These are phyloP conservation scores for Drosophila birchii DNA, from an alignment of 2,888 invertebrate genomes.

Conservation along the genomic window DNA sequence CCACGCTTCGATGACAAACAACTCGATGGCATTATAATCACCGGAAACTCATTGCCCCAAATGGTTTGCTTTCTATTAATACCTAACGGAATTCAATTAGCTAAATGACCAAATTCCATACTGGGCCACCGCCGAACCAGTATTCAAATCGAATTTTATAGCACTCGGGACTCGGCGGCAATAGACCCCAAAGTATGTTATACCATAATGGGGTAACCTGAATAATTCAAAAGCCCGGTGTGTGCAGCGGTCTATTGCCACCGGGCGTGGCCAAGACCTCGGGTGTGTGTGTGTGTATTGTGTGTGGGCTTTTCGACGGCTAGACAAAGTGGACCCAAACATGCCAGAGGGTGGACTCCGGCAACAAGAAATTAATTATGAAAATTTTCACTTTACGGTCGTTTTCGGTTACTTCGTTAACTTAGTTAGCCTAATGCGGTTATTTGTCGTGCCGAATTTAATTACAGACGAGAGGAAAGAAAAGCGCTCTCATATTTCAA, in stretches of 20 bases:
- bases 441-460: constrained; percentile 72
- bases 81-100: constrained; percentile 69
- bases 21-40: constrained; percentile 1
- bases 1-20: background rate
- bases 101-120: constrained; percentile 55
- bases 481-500: constrained; percentile 64
- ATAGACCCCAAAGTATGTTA: constrained; percentile 2
- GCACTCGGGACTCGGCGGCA: background rate
- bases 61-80: constrained; percentile 14
- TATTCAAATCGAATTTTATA: constrained; percentile 26
- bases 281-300: constrained; percentile 1
- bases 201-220: constrained; percentile 20
- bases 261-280: constrained; percentile 16
- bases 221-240: constrained; percentile 28
- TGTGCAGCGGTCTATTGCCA: constrained; percentile 16
- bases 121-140: constrained; percentile 1
- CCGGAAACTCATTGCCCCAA: constrained; percentile 16
- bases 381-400: constrained; percentile 70
- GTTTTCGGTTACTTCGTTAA: constrained; percentile 62
- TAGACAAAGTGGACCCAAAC: constrained; percentile 70
- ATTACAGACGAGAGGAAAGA: constrained; percentile 44
- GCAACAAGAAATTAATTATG: constrained; percentile 70
- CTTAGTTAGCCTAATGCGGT: constrained; percentile 73
- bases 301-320: background rate
- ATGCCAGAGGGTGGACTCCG: constrained; percentile 53